phyloP scores from a whole-genome alignment of 2,113 vertebrate species.

The Vidua macroura region DNA sequence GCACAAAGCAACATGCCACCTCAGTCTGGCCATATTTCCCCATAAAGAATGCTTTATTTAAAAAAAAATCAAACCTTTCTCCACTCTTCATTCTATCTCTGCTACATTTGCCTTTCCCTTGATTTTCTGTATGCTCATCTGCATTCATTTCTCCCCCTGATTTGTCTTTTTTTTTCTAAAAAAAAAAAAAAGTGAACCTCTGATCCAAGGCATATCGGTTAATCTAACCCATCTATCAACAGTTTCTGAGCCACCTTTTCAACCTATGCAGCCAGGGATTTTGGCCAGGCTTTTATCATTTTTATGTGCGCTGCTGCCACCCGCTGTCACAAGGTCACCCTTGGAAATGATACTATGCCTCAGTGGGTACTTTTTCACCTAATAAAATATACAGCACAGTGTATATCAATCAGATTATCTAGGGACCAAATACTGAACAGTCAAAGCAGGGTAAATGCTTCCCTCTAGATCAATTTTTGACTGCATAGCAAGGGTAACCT shows the following conservation, averaged over 20 bases:
- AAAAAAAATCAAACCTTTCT: background rate
- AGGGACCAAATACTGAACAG: slow-evolving; percentile 7
- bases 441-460: slow-evolving; percentile 15
- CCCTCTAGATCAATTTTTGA: slow-evolving; percentile 16
- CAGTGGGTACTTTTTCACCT: slow-evolving; percentile 61
- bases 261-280: background rate
- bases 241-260: slow-evolving; percentile 23
- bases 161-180: background rate
- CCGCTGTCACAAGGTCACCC: slow-evolving; percentile 65
- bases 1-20: background rate
- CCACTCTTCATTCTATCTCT: background rate
- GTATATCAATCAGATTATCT: slow-evolving; percentile 8
- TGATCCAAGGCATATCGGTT: background rate
- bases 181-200: background rate
- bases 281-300: slow-evolving; percentile 60
- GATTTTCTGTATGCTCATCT: background rate
- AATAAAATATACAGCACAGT: slow-evolving; percentile 46
- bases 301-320: slow-evolving; percentile 46
- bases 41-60: background rate
- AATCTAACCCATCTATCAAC: slow-evolving; percentile 52
- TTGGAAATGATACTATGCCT: slow-evolving; percentile 60
- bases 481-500: background rate
- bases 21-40: background rate
- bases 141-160: background rate
- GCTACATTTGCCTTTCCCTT: background rate